Conservation (phyloP, 2,113 vertebrate species). For the Microcebus griseorufus region DNA sequence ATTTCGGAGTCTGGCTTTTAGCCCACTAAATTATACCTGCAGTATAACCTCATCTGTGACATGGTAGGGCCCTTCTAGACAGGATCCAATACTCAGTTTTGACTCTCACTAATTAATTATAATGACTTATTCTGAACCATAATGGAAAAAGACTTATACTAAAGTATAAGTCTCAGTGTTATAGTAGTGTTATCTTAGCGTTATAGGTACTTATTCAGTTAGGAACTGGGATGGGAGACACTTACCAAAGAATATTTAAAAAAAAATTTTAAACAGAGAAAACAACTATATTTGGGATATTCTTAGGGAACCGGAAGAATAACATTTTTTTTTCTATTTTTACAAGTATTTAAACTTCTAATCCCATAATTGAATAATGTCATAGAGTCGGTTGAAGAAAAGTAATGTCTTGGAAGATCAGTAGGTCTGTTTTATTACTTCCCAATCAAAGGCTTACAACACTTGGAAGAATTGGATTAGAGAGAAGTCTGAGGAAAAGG, state of each 20-base stretch:
- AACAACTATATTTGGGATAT: neutral
- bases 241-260: neutral
- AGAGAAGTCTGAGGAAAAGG: neutral
- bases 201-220: neutral
- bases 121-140: neutral
- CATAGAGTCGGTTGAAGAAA: neutral
- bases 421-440: neutral
- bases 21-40: neutral
- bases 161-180: neutral
- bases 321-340: neutral
- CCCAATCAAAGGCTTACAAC: neutral
- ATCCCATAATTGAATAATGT: neutral
- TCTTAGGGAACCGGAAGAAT: neutral
- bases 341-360: neutral
- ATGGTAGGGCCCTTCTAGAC: neutral
- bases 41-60: neutral
- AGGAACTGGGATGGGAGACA: neutral
- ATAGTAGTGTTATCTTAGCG: neutral
- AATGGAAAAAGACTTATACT: neutral
- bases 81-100: neutral
- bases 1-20: neutral
- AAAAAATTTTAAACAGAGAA: neutral
- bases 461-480: neutral
- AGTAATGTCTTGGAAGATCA: neutral
- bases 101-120: neutral